phyloP scores from a whole-genome alignment of 2,797 vertebrate species.

The Pseudochirops corinnae region DNA sequence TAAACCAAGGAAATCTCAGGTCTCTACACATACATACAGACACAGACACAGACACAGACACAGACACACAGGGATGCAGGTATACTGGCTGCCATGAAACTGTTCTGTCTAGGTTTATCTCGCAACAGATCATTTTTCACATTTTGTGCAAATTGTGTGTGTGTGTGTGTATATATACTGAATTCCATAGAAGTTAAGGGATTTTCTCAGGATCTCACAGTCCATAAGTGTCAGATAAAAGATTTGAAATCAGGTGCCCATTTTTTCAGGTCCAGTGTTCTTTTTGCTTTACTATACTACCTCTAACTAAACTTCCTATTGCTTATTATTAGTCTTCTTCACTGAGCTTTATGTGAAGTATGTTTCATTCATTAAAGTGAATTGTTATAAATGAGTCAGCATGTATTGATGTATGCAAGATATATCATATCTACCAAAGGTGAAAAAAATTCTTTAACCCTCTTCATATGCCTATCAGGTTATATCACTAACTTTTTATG shows the following conservation, averaged over 20 bases:
- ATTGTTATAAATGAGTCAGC: neutral
- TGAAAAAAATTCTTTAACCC: neutral
- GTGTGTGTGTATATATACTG: neutral
- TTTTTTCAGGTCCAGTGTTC: neutral
- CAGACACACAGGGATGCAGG: neutral
- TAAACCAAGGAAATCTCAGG: neutral
- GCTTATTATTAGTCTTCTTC: neutral
- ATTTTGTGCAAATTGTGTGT: neutral
- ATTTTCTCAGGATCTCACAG: neutral
- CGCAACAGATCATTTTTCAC: neutral
- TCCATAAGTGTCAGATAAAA: neutral
- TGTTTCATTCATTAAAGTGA: neutral
- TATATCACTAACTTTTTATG: neutral
- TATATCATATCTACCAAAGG: neutral
- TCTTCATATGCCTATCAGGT: neutral
- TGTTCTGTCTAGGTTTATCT: neutral
- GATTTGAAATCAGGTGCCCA: neutral
- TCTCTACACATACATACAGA: neutral
- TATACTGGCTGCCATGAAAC: neutral
- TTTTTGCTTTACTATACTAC: neutral
- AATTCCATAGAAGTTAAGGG: neutral
- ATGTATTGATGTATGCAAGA: neutral
- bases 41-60: too few relatives aligned
- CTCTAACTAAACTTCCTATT: neutral
- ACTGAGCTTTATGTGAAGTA: neutral